Base-by-base conservation (phyloP, 1,140 invertebrate species). In the Bursaphelenchus mucronatus region DNA sequence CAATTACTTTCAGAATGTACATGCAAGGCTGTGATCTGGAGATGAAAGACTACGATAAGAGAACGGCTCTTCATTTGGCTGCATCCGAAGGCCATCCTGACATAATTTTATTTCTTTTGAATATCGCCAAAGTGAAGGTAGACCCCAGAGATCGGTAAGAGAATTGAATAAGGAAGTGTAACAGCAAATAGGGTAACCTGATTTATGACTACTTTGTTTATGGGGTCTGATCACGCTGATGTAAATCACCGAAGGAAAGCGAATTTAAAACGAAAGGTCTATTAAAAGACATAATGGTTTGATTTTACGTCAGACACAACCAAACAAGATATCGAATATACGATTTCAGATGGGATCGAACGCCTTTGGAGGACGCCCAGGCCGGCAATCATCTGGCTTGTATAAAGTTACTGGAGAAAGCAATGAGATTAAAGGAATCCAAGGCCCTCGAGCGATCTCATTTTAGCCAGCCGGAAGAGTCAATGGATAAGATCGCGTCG, bases 31-130 rank as follows among this genome's bases (percentile, higher is more conserved):
- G 46, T 56, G 63, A 76, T 62, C 52, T 79, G 19, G 69, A 81
- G 47, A 76, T 79, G 61, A 54, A 62, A 53, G 69, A 69, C 49
- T 74, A 67, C 75, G 81, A 54, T 77, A 90, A 92, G 76, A 90
- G 66, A 69, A 68, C 66, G 11, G 47, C 17, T 6, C 13, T n/a
- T n/a, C 13, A 47, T 21, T 30, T 19, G 5, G 30, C 19, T 43
- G 39, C 46, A 0, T 64, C 69, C 6, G 69, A 92, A 80, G 88
- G 89, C 64, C 83, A 94, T 19, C 90, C 90, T 40, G 93, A 91
- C 7, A 89, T 94, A 88, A 90, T 90, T 76, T 92, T 93, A 88
- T 89, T 88, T 0, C 81, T 91, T 66, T 87, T 89, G 8, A 91
- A 94, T 82, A 62, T 76, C 15, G 69, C 70, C 8, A 59, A 69